phyloP scores from a whole-genome alignment of 2,888 invertebrate genomes.

The Rhingia campestris region DNA sequence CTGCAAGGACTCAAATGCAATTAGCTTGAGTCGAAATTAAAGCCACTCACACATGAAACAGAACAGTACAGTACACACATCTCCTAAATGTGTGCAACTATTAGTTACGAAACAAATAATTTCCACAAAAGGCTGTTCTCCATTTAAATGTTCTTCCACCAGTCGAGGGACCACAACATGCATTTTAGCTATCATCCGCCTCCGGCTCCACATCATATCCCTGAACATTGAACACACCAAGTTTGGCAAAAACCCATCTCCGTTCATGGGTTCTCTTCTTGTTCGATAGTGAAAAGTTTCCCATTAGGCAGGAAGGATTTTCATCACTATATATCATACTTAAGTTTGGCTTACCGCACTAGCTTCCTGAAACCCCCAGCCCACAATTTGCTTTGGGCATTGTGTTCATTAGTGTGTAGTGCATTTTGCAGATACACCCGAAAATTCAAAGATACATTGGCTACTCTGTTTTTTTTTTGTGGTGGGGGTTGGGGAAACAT shows the following conservation, averaged over 20 bases:
- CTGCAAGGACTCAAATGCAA: too few species aligned
- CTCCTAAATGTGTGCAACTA: conserved; percentile 40
- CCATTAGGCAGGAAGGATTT: conserved; percentile 52
- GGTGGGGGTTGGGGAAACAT: neutral
- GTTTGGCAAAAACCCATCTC: conserved; percentile 16
- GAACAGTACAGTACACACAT: neutral
- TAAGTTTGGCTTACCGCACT: conserved; percentile 46
- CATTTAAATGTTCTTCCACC: conserved; percentile 43
- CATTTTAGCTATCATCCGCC: conserved; percentile 47
- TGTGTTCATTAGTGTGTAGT: conserved; percentile 25
- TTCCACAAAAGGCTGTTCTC: conserved; percentile 23
- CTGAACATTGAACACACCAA: neutral
- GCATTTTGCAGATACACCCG: conserved; percentile 5
- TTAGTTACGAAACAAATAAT: conserved; percentile 54
- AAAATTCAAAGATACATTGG: neutral
- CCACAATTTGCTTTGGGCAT: neutral
- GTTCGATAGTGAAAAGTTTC: conserved; percentile 40
- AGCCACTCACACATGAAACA: conserved; percentile 1
- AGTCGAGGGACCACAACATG: conserved; percentile 54
- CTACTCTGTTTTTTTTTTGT: neutral
- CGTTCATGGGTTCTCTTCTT: conserved; percentile 15
- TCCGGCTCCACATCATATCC: conserved; percentile 11
- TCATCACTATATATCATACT: conserved; percentile 47
- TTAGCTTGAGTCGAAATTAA: neutral
- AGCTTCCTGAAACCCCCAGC: conserved; percentile 7